A percentile compares a stretch with the other conserved stretches of the same genome.
These are phyloP conservation scores for Theonella swinhoei DNA, from an alignment of 37 sponge, comb jelly and placozoan genomes.

Conservation along the genomic window DNA sequence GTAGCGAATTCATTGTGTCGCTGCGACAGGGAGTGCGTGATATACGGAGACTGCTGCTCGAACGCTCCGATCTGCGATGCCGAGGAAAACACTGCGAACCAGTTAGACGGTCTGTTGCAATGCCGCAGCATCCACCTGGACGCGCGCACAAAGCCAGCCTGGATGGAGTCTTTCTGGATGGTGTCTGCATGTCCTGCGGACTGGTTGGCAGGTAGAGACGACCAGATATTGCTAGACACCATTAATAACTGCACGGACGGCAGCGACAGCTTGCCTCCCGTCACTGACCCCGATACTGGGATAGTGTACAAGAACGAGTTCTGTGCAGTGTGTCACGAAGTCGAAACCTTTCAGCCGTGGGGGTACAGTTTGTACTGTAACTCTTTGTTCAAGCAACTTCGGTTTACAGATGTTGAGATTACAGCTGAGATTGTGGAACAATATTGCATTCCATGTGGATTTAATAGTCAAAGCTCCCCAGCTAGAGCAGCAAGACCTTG, in stretches of 20 bases:
- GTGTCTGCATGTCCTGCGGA: slow-evolving; percentile 8
- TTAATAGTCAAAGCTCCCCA: too few species aligned
- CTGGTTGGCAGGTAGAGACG: slow-evolving; percentile 9
- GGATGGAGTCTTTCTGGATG: slow-evolving; percentile 16
- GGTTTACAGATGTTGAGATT: neutral
- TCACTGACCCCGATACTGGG: slow-evolving; percentile 34
- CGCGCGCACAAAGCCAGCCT: neutral
- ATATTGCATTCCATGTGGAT: slow-evolving; percentile 1
- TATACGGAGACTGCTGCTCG: slow-evolving; percentile 37
- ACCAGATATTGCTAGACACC: neutral
- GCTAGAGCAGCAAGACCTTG: slow-evolving; percentile 7
- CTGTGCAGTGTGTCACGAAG: slow-evolving; percentile 51
- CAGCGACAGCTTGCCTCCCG: slow-evolving; percentile 16
- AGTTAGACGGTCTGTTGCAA: neutral
- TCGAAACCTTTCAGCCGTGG: slow-evolving; percentile 6
- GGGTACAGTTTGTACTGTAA: neutral
- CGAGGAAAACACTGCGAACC: neutral
- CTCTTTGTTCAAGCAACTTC: neutral
- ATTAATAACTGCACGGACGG: neutral
- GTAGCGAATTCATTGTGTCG: neutral
- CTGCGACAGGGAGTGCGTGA: slow-evolving; percentile 25
- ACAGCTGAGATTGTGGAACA: neutral
- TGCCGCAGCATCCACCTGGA: slow-evolving; percentile 25
- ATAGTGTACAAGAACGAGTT: slow-evolving; percentile 49
- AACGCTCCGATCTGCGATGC: neutral